Evolutionary conservation across 2,797 vertebrate species (phyloP).

Genomic region (Trachops cirrhosus): DNA sequence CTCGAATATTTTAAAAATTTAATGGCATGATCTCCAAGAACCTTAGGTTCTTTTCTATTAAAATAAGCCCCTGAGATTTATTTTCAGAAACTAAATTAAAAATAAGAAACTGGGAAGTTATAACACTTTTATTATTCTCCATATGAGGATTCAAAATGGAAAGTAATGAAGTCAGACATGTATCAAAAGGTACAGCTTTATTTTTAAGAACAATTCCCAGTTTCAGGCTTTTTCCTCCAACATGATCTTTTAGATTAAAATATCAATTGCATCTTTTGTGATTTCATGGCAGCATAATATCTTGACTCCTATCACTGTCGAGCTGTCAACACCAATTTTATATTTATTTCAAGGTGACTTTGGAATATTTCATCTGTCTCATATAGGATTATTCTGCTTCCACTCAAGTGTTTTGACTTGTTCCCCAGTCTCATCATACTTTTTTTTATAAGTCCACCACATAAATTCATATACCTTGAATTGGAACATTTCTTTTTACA

Average conservation of each 20-base stretch:
- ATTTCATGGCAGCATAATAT: constrained; percentile 41
- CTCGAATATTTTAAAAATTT: neutral
- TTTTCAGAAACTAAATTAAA: constrained; percentile 26
- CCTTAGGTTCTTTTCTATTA: neutral
- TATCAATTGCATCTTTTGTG: constrained; percentile 54
- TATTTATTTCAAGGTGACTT: constrained; percentile 70
- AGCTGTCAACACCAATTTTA: constrained; percentile 64
- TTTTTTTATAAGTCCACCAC: neutral
- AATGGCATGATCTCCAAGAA: neutral
- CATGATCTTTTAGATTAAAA: constrained; percentile 66
- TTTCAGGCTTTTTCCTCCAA: constrained; percentile 30
- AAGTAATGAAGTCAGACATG: neutral
- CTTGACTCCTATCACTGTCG: constrained; percentile 48
- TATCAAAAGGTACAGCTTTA: constrained; percentile 31
- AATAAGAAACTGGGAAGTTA: constrained; percentile 26
- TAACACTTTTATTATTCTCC: neutral
- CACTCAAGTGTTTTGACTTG: constrained; percentile 22
- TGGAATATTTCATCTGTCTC: constrained; percentile 54
- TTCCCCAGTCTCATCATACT: constrained; percentile 21
- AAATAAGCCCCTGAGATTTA: neutral
- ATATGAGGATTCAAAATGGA: neutral
- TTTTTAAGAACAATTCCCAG: constrained; percentile 44
- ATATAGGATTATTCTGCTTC: constrained; percentile 35
- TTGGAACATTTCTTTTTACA: constrained; percentile 26
- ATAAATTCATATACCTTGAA: constrained; percentile 30